Evolutionary conservation across 2,797 vertebrate species (phyloP).

Genomic region (Pampus argenteus): DNA sequence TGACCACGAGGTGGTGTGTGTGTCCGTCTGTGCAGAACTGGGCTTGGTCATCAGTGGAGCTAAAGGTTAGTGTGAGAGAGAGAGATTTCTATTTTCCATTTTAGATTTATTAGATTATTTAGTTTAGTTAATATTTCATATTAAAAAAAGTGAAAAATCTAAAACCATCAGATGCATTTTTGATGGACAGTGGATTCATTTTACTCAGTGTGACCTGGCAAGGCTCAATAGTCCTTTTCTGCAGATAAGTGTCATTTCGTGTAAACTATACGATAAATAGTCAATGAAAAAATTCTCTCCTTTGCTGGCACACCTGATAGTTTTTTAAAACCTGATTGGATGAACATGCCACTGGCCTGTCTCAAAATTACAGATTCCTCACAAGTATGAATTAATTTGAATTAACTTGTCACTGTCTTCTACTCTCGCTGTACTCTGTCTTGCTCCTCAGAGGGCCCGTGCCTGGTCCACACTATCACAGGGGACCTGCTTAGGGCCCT

Average conservation of each 20-base stretch:
- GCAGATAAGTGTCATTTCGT: too few relatives aligned
- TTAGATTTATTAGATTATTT: neutral
- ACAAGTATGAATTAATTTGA: too few relatives aligned
- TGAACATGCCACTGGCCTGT: neutral
- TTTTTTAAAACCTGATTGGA: too few relatives aligned
- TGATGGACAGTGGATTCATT: too few relatives aligned
- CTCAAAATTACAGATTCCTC: too few relatives aligned
- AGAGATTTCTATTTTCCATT: neutral
- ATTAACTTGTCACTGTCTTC: too few relatives aligned
- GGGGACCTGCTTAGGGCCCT: slow-evolving; percentile 94
- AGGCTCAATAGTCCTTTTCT: too few relatives aligned
- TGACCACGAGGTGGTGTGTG: slow-evolving; percentile 95
- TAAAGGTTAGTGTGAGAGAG: slow-evolving; percentile 90
- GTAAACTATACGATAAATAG: too few relatives aligned
- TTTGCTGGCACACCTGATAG: too few relatives aligned
- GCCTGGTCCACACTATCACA: slow-evolving; percentile 96
- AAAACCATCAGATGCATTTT: neutral
- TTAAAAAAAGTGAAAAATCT: neutral
- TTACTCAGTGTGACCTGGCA: too few relatives aligned
- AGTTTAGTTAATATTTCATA: neutral
- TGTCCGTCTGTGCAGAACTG: slow-evolving; percentile 96
- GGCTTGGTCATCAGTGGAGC: slow-evolving; percentile 96
- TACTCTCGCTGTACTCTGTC: neutral
- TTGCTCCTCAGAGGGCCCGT: slow-evolving; percentile 90
- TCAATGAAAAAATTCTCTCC: too few relatives aligned